Conservation (phyloP, 2,888 invertebrate genomes). For the Lingula anatina region DNA sequence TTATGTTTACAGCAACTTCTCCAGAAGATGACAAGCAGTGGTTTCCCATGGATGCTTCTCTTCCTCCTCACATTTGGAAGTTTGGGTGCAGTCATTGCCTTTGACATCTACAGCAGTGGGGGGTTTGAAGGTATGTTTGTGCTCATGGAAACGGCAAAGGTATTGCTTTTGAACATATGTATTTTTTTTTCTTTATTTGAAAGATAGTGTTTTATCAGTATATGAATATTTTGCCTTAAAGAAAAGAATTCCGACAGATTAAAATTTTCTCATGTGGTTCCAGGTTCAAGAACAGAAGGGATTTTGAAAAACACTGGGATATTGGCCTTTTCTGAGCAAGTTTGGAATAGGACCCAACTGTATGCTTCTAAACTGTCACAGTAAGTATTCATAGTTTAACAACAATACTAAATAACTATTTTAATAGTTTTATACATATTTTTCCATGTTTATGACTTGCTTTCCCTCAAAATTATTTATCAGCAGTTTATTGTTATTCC, state of each 20-base stretch:
- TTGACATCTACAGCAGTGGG: conserved; percentile 36
- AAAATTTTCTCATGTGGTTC: conserved; percentile 8
- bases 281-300: conserved; percentile 34
- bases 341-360: conserved; percentile 16
- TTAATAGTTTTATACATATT: too few relatives aligned
- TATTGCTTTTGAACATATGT: neutral
- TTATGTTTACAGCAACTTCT: conserved; percentile 34
- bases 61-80: conserved; percentile 31
- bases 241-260: neutral
- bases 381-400: conserved; percentile 11
- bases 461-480: too few relatives aligned
- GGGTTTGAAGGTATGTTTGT: conserved; percentile 33
- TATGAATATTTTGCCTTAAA: neutral
- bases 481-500: conserved; percentile 9
- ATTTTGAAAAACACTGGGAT: conserved; percentile 42
- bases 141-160: neutral
- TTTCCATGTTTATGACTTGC: too few relatives aligned
- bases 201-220: neutral
- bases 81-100: conserved; percentile 29
- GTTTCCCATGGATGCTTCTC: conserved; percentile 41
- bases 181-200: neutral
- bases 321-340: conserved; percentile 23
- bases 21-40: conserved; percentile 29
- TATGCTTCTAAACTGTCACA: conserved; percentile 14
- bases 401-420: too few relatives aligned